Base-by-base conservation (phyloP, 2,113 vertebrate species). In the Ellobius talpinus region DNA sequence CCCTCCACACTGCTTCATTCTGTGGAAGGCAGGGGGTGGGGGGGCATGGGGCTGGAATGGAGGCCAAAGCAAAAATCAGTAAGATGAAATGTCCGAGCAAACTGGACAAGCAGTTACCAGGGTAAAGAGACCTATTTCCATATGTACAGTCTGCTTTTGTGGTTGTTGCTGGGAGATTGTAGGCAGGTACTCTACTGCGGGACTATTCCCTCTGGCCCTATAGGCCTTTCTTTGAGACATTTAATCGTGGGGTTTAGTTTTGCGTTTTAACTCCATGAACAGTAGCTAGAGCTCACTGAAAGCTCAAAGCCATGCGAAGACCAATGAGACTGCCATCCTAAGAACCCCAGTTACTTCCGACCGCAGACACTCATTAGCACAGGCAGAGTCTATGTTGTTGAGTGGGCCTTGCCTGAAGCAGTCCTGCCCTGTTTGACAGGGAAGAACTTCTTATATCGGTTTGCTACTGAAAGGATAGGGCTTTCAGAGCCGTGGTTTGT, bases 21-120 rank as follows among this genome's bases (percentile, higher is more conserved):
- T 7, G 39, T 16, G 39, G 11, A 3, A 0, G 3, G 23, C 0
- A 0, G 3, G 55, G 50, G 50, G 50, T 1, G 50, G 10, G 50
- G 47, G 47, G 47, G 45, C 45, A 5, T 4, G 2, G 10, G 17
- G 39, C 17, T 0, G 26, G 33, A 21, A 24, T 26, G 84, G 47
- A 65, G n/a, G 19, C 9, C 19, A 8, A 5, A 14, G 29, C 14
- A 63, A 45, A 89, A 63, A 70, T 26, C 52, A 21, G n/a, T 42
- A 42, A 12, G 7, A 12, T n/a, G 24, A 58, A 10, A 72, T 39
- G 36, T 5, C n/a, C 2, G 2, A 50, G 66, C 65, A 66, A 87
- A 42, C 84, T 31, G 10, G 65, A 16, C 66, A 86, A 87, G 68
- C 9, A 72, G 52, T 58, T 36, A 52, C 2, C 24, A 31, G 39